Evolutionary conservation across 2,888 invertebrate genomes (phyloP), one percentile per base, ranked within the genome.

Genomic region (Eilema caniola): DNA sequence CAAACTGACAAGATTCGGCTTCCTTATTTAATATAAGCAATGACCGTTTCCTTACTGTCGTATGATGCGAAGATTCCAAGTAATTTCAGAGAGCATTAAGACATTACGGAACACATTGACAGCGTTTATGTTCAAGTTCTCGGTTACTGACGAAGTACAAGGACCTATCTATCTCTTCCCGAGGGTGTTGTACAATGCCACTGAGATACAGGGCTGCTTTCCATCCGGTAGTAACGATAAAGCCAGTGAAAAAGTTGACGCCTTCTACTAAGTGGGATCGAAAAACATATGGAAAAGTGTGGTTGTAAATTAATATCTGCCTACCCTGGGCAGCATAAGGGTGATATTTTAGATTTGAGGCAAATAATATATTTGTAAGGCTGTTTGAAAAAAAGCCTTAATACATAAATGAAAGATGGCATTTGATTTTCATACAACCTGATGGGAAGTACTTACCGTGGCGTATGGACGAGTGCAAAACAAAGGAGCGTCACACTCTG

Each of bases 1-100:
- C 80, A 79, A 77, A 80, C 80, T 79, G 77, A 81, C 83, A 84
- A 80, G 79, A 84, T 77, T 83, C 77, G 78, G 78, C 82, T 83
- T 83, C 85, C 83, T 85, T 85, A 82, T 82, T 82, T 76, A 73
- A 68, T 78, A 85, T 86, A 86, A 85, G 83, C 86, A 85, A 86
- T 81, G 79, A 81, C 79, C 81, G 71, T 81, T 81, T 79, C 79
- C 77, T 76, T 72, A 74, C 75, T 69, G 59, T 66, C 62, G 69
- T 74, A 72, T 67, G 61, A 33, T 25, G 37, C 68, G 69, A 70
- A 75, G 69, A 76, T 75, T 74, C 65, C 65, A 71, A 75, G 73
- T 80, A 71, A 81, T 82, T 80, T 61, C 70, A 73, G 70, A 82
- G 74, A 72, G 70, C 78, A 81, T 80, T 81, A 71, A 77, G 71